Conservation (phyloP, 1,140 invertebrate species). For the Melanaphis sacchari region DNA sequence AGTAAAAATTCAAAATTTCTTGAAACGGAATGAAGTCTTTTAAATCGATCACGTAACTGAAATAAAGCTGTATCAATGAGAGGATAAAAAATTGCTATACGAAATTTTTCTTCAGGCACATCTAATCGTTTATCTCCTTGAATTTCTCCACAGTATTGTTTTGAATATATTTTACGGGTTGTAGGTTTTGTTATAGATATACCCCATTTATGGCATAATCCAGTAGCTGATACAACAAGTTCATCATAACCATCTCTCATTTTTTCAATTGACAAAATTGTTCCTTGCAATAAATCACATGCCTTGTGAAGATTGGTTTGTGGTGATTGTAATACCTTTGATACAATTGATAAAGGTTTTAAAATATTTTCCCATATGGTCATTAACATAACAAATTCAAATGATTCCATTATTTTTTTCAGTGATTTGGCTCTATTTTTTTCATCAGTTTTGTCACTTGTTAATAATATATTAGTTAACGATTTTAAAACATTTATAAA, state of each 20-base stretch:
- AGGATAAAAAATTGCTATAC: no score
- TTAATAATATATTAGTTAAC: neutral
- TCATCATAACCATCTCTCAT: neutral
- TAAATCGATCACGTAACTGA: no score
- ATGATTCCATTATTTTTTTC: neutral
- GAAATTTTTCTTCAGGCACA: no score
- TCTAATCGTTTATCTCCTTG: neutral
- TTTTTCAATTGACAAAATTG: neutral
- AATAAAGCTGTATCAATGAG: no score
- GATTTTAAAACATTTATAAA: conserved; percentile 12
- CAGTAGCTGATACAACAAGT: neutral
- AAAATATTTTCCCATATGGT: conserved; percentile 6
- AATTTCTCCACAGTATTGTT: conserved; percentile 4
- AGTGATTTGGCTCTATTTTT: neutral
- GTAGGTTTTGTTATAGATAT: neutral
- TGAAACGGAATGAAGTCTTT: no score
- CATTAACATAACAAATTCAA: conserved; percentile 11
- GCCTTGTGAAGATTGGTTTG: neutral
- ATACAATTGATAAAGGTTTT: conserved; percentile 8
- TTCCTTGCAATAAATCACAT: neutral
- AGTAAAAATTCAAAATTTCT: no score
- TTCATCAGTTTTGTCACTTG: neutral
- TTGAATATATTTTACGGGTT: neutral
- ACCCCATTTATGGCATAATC: neutral
- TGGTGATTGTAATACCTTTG: neutral